Base-by-base conservation (phyloP, 2,888 invertebrate species). In the Parnassius apollo region DNA sequence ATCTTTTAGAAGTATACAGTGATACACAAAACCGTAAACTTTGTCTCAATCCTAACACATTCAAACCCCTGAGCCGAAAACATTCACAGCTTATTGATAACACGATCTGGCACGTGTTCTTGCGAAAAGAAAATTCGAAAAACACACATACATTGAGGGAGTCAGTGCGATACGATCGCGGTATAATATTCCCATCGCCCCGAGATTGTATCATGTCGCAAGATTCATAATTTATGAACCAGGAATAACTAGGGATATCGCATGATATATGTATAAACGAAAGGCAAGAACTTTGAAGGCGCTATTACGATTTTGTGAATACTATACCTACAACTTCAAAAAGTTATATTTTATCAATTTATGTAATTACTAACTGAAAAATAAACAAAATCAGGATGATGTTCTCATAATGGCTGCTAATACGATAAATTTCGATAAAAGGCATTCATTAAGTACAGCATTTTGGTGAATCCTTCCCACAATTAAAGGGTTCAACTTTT, bases 141-240 rank as follows among this genome's bases (percentile, higher is more conserved):
- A 77, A 75, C 74, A 70, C 71, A 69, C 67, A 71, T 68, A 68
- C 69, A 68, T 65, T 66, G 49, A 52, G 61, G 57, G 59, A 58
- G 53, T 25, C 25, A 48, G 64, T n/a, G 65, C 65, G 82, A 81
- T 85, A 82, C 69, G 73, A 82, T 82, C 80, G 57, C 73, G 60
- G 87, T 70, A 86, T 86, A 86, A 86, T 83, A 85, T 84, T 82
- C 83, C 83, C 86, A 87, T 87, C 77, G 82, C 66, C 70, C 64
- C 65, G 77, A 86, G 86, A 88, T 88, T 86, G 87, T 88, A 87
- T 86, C 86, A 79, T 68, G 76, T 81, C 80, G 75, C 76, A 69
- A 76, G 79, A 87, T 86, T 86, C 87, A 87, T 88, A 85, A 88
- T 87, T 86, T 88, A 88, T 88, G 85, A 85, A 80, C 77, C 72